Conservation (phyloP, 2,113 vertebrate species). For the Chlorodrepanis virens region DNA sequence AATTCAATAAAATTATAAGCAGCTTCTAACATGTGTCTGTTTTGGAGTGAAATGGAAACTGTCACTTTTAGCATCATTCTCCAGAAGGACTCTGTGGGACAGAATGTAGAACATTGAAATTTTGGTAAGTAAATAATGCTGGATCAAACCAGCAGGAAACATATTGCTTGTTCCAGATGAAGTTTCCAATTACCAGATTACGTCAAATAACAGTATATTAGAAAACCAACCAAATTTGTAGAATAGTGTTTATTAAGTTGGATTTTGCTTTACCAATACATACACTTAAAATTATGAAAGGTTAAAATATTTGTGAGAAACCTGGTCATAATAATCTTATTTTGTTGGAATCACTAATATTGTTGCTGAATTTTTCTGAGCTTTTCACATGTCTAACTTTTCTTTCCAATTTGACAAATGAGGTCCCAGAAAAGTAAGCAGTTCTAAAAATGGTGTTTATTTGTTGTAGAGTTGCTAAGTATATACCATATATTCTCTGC, state of each 20-base stretch:
- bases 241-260: neutral
- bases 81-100: neutral
- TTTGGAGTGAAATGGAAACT: neutral
- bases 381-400: neutral
- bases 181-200: neutral
- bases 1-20: neutral
- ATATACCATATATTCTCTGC: neutral
- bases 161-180: neutral
- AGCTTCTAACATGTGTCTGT: neutral
- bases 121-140: neutral
- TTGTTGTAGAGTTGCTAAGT: neutral
- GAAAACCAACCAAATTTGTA: neutral
- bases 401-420: neutral
- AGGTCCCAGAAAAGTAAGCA: neutral
- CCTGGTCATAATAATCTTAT: neutral
- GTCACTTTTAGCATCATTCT: neutral
- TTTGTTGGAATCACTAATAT: neutral
- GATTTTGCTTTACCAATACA: neutral
- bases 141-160: neutral
- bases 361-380: neutral
- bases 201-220: neutral
- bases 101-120: neutral
- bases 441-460: neutral
- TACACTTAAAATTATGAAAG: neutral
- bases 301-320: neutral